Evolutionary conservation across 1,140 invertebrate genomes (phyloP), one percentile per base, ranked within the genome.

Genomic region (Diuraphis noxia): DNA sequence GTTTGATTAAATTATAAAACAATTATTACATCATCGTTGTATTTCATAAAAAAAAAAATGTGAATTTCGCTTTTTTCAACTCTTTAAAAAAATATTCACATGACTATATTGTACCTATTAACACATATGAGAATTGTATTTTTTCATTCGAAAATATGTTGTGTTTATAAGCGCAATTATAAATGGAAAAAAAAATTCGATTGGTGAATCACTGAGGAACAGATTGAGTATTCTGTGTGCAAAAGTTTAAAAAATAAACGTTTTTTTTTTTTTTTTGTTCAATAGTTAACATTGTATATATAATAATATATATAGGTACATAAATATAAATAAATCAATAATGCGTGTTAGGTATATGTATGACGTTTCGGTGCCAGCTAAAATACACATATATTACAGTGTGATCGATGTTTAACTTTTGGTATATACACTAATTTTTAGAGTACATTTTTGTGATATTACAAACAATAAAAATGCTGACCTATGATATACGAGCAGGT

Each of bases 221-320:
- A 72, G 56, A 72, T 72, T 72, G 56, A 13, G n/a, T 72, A n/a
- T 72, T 72, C n/a, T 72, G 30, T 72, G 30, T n/a, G 56, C n/a
- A 72, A n/a, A 72, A n/a, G 56, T 72, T 72, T 72, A 72, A 72
- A 72, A 72, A 72, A 72, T 72, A 72, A 72, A 72, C 56, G n/a
- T 30, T n/a, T 56, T 10, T 56, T 63, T 63, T 56, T 63, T 63
- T 63, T 63, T 72, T 72, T 5, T n/a, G 10, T 72, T 17, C 56
- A n/a, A 72, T 72, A n/a, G 30, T 72, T 17, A 72, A 72, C 56
- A 4, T 6, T n/a, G n/a, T n/a, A 23, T 49, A 49, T 23, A 49
- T 49, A 49, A 17, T 72, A n/a, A 56, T 52, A 52, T 25, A 25
- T 52, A 52, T 72, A n/a, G n/a, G 30, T 72, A 72, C 30, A 17